Percentiles rank a stretch among this genome's conserved stretches.
These are phyloP conservation scores for Sylvietta virens DNA, from an alignment of 2,113 vertebrate species.

Conservation along the genomic window DNA sequence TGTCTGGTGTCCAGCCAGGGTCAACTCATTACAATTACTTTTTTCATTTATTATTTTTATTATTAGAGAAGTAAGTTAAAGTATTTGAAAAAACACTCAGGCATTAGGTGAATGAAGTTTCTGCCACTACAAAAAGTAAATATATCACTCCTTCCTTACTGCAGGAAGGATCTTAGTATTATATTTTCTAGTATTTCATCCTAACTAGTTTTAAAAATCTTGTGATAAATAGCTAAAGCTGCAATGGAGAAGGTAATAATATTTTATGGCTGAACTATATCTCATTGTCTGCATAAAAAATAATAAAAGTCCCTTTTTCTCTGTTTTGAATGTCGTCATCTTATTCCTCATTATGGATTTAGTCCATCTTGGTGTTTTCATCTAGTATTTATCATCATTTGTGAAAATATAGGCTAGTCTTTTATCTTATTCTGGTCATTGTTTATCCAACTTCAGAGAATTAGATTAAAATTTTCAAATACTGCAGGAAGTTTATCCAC, in stretches of 20 bases:
- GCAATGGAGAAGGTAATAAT: background rate
- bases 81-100: background rate
- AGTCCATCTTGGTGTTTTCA: background rate
- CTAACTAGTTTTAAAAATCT: conserved; percentile 9
- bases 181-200: background rate
- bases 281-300: conserved; percentile 23
- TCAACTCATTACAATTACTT: background rate
- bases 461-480: background rate
- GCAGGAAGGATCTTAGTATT: background rate
- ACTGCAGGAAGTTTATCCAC: background rate
- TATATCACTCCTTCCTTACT: background rate
- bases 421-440: background rate
- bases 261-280: background rate
- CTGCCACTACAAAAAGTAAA: background rate
- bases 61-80: background rate
- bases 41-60: background rate
- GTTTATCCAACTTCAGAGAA: conserved; percentile 7
- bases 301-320: background rate
- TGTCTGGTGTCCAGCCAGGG: background rate
- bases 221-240: background rate
- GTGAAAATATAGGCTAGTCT: background rate
- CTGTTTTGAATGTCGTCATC: background rate
- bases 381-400: background rate
- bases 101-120: background rate
- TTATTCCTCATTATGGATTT: background rate